Evolutionary conservation across 2,888 invertebrate species (phyloP).

Genomic region (Coecobrya sp.): DNA sequence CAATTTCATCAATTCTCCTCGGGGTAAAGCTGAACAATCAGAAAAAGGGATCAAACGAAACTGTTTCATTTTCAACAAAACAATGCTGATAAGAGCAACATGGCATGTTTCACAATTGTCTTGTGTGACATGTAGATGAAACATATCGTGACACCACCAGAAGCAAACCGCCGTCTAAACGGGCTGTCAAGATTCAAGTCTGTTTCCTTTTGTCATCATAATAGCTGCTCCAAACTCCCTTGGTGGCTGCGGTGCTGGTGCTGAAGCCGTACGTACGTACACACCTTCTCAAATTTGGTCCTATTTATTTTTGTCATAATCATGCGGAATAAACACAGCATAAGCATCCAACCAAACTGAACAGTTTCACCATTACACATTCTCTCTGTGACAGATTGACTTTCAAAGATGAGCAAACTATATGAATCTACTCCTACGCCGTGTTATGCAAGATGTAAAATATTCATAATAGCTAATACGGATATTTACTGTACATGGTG

Average conservation of each 20-base stretch:
- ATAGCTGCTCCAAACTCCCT: conserved; percentile 15
- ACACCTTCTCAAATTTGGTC: conserved; percentile 15
- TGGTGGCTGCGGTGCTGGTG: conserved; percentile 20
- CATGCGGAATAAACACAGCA: conserved; percentile 10
- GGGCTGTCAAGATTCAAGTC: conserved; percentile 60
- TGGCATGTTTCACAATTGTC: conserved; percentile 63
- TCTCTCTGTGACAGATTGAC: conserved; percentile 33
- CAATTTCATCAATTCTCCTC: background rate
- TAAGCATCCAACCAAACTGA: background rate
- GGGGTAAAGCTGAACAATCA: conserved; percentile 25
- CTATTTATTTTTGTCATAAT: conserved; percentile 24
- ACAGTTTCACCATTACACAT: background rate
- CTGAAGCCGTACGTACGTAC: conserved; percentile 1
- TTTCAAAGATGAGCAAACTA: background rate
- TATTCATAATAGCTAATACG: background rate
- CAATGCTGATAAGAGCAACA: conserved; percentile 39
- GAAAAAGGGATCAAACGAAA: conserved; percentile 15
- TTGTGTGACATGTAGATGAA: conserved; percentile 64
- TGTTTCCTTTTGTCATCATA: conserved; percentile 51
- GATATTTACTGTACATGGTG: too few relatives aligned
- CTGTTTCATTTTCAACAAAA: conserved; percentile 37
- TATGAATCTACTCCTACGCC: background rate
- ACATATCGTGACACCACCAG: conserved; percentile 61
- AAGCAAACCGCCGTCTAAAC: conserved; percentile 60
- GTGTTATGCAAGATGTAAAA: background rate